A percentile compares a stretch with the other conserved stretches of the same genome.
Evolutionary conservation across 2,797 vertebrate species (phyloP).

Genomic region (Anomalospiza imberbis): DNA sequence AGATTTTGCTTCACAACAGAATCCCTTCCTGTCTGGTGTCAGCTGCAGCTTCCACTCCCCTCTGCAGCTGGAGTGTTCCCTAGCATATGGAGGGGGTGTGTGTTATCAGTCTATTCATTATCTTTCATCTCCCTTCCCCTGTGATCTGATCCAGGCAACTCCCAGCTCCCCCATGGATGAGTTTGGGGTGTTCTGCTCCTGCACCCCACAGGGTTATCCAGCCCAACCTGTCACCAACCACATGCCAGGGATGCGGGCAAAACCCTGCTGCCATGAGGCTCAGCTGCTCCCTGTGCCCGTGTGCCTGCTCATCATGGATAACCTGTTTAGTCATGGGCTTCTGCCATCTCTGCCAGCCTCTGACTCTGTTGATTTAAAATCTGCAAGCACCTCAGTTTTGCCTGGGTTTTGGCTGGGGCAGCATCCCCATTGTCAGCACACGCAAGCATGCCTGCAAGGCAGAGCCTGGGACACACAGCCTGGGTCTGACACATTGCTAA

Average conservation of each 20-base stretch:
- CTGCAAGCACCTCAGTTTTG: slow-evolving; percentile 13
- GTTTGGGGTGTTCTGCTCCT: neutral
- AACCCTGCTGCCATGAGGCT: neutral
- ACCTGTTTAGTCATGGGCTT: neutral
- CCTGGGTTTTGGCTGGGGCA: neutral
- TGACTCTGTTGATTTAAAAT: slow-evolving; percentile 14
- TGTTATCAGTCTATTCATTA: neutral
- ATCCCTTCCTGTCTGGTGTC: neutral
- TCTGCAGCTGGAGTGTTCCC: neutral
- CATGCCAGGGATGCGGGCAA: neutral
- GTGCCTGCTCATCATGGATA: neutral
- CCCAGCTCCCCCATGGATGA: fast-evolving
- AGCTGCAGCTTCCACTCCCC: neutral
- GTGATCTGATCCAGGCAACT: neutral
- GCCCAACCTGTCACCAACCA: neutral
- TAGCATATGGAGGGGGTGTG: neutral
- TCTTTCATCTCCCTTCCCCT: neutral
- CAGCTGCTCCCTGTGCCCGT: neutral
- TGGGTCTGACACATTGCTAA: neutral
- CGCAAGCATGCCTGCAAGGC: neutral
- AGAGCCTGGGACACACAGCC: neutral
- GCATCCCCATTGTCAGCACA: neutral
- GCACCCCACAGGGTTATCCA: neutral
- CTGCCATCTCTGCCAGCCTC: neutral
- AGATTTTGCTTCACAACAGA: neutral